Conservation (phyloP, 2,888 invertebrate species). For the Campoletis raptor region DNA sequence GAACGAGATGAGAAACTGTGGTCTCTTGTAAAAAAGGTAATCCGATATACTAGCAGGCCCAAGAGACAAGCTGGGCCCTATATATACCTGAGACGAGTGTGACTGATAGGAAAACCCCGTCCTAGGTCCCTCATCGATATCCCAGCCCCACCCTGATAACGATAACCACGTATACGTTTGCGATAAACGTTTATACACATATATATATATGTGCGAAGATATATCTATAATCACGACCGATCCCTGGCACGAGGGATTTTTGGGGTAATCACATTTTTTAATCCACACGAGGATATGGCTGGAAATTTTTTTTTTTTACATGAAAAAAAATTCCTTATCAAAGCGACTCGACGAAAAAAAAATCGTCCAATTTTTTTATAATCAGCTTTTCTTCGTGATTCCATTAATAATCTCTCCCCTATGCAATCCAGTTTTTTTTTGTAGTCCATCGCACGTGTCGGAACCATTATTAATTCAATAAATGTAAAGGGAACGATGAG, state of each 20-base stretch:
- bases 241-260: conserved; percentile 33
- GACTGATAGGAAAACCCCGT: conserved; percentile 82
- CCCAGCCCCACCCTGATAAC: conserved; percentile 83
- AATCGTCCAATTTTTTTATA: background rate
- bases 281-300: conserved; percentile 5
- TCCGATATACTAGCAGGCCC: conserved; percentile 80
- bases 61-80: conserved; percentile 76
- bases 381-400: background rate
- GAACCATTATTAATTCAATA: conserved; percentile 21
- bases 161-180: conserved; percentile 77
- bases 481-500: conserved; percentile 16
- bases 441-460: background rate
- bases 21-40: conserved; percentile 64
- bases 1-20: conserved; percentile 42
- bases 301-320: background rate
- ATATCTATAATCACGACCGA: conserved; percentile 30
- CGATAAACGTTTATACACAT: conserved; percentile 72
- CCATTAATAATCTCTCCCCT: background rate
- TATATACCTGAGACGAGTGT: conserved; percentile 79
- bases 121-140: conserved; percentile 83
- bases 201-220: background rate
- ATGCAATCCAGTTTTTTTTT: background rate
- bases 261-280: conserved; percentile 35
- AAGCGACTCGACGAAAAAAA: background rate
- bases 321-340: background rate